Base-by-base conservation (phyloP, 1,140 invertebrate genomes). In the Nebria ingens region DNA sequence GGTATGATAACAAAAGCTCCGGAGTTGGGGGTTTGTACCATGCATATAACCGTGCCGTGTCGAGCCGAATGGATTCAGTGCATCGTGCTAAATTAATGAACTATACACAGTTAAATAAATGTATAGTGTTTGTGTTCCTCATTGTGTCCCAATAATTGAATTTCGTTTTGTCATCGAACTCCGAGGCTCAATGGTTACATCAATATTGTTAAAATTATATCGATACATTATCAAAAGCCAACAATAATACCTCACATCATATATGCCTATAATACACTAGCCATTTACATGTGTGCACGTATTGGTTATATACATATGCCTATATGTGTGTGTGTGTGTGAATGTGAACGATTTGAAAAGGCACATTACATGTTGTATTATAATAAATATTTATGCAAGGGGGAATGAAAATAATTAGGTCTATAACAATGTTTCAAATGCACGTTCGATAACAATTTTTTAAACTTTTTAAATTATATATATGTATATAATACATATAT, bases 71-170 rank as follows among this genome's bases (percentile, higher is more conserved):
- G n/a, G n/a, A n/a, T n/a, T n/a, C n/a, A n/a, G n/a, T n/a, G n/a
- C n/a, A n/a, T n/a, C n/a, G 40, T 45, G 40, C 6, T 45, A 45
- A 45, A 45, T 45, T 45, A 45, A 45, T 45, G 40, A 45, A 45
- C 40, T 34, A 34, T 34, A 45, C 15, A 17, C 6, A 45, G 15
- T 17, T 17, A 45, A 45, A 45, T 17, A 45, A 45, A 45, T 45
- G 40, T 17, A 45, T 17, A 17, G 40, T 34, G n/a, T n/a, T 6
- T 34, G n/a, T 34, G 25, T 34, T 17, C 40, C n/a, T 23, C 52
- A 45, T 22, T 20, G 38, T 53, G 52, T 49, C 25, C 23, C 40
- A 57, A 53, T 50, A 23, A 57, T 49, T 51, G 40, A 50, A 52
- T 53, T 53, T 58, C 52, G 11, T 45, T 45, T 17, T 45, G 40